Evolutionary conservation across 2,888 invertebrate genomes (phyloP), one percentile per base, ranked within the genome.

Genomic region (Drosophila testacea): DNA sequence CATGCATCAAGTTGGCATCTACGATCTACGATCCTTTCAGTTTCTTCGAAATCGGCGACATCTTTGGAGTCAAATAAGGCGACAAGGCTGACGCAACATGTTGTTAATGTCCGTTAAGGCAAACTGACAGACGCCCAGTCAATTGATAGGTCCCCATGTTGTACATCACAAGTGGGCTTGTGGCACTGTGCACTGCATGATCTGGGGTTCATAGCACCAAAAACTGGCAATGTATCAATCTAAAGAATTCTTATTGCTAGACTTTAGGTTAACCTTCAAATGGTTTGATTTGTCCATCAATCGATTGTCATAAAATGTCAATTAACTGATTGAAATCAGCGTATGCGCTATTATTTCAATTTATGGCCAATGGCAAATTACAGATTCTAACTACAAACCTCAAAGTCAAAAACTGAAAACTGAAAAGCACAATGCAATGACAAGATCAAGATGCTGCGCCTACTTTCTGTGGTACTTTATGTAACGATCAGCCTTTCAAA

Each of bases 251-350:
- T 30, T 54, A 54, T 13, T 13, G 39, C 42, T 55, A 34, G 6
- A 4, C 42, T 62, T 73, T 73, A 46, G 69, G 44, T 38, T 27
- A 57, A 28, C 47, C 13, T 22, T 52, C 59, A 41, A 59, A 16
- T 32, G 30, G 22, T 48, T 70, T 61, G 60, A 69, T 63, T 64
- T 59, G 69, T 38, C 46, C 57, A 39, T 52, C 47, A 38, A 73
- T 46, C 69, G 73, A 76, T 62, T 63, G 79, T 85, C 85, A 87
- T 86, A 87, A 85, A 87, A 86, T 78, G 85, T 83, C 85, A 87
- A 86, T 86, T 86, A 86, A 76, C 73, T 77, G 85, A 84, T 84
- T 69, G 79, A 81, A 81, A 86, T 86, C 87, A 78, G 67, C 63
- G 75, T 65, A 51, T 72, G 55, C 63, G 79, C 77, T 77, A 81